Base-by-base conservation (phyloP, 2,888 invertebrate species). In the Oscheius sp. region DNA sequence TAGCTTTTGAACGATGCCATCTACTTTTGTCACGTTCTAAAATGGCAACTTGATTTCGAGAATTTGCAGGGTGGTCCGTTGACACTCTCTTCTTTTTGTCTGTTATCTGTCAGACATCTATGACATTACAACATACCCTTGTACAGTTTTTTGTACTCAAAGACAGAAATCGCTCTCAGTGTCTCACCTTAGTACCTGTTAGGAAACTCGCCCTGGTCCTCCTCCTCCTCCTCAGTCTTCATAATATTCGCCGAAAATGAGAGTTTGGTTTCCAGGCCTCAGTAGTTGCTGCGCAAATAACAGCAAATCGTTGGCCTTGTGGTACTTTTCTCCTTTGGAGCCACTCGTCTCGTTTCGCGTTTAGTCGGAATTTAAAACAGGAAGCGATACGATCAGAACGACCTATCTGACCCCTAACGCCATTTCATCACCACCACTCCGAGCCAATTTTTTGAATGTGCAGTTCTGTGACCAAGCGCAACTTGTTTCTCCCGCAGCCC, bases 281-380 rank as follows among this genome's bases (percentile, higher is more conserved):
- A 7, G 60, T 7, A 60, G 60, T 60, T 37, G n/a, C 37, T 60
- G 60, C 60, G 60, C 60, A 60, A 60, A 60, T 37, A 60, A 60
- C 42, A 60, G 37, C 60, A 60, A 60, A 35, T 11, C 33, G 35
- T 37, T 37, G 60, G 37, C 37, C 60, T 60, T 60, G 35, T 60
- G 60, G 60, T 60, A 60, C 60, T 60, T 60, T 60, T 37, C 21
- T 21, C 29, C 58, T 57, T 32, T 29, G 29, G 11, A 35, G n/a
- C 37, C 60, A 58, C 33, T 11, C 10, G 37, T 33, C 60, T 60
- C 58, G n/a, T 58, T 58, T n/a, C 35, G 32, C 37, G 37, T 35
- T n/a, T 33, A 10, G 37, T 60, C 37, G 35, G 60, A 60, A 60
- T 60, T 60, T 60, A 37, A 60, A 60, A 60, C 60, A 13, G 5